These are phyloP conservation scores for Limnodromus scolopaceus DNA, from an alignment of 2,797 vertebrate species.

Conservation along the genomic window DNA sequence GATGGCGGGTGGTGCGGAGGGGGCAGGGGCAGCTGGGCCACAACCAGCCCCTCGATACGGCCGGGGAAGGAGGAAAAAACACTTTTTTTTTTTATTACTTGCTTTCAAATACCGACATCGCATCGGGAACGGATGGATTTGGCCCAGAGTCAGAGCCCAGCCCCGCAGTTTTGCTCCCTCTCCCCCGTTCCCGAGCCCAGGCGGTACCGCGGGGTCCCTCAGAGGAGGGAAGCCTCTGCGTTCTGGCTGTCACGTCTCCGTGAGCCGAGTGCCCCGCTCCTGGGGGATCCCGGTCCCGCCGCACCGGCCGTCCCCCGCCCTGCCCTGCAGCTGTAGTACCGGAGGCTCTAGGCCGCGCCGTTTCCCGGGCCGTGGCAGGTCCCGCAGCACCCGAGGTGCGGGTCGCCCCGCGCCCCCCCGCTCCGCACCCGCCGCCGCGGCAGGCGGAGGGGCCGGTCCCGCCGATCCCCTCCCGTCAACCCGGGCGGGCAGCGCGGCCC, in stretches of 20 bases:
- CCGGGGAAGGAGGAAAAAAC: not conserved
- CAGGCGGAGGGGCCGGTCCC: not conserved
- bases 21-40: not conserved
- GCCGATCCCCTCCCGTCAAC: not conserved
- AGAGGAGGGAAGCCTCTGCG: not conserved
- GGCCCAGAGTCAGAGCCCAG: not conserved
- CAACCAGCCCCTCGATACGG: not conserved
- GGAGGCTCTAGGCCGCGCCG: not conserved
- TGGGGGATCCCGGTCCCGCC: too few species aligned
- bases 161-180: not conserved
- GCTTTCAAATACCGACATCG: not conserved
- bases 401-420: not conserved
- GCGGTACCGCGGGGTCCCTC: rapidly evolving
- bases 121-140: not conserved
- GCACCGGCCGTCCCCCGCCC: not conserved
- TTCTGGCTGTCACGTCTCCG: rapidly evolving
- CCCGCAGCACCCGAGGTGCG: not conserved
- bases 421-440: not conserved
- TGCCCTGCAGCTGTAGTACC: not conserved
- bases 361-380: not conserved
- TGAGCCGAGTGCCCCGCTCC: rapidly evolving
- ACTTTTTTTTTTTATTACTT: not conserved
- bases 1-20: rapidly evolving
- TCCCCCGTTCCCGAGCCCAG: rapidly evolving
- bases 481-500: not conserved